phyloP scores from a whole-genome alignment of 1,140 invertebrate species.

The Agrypnia vestita region DNA sequence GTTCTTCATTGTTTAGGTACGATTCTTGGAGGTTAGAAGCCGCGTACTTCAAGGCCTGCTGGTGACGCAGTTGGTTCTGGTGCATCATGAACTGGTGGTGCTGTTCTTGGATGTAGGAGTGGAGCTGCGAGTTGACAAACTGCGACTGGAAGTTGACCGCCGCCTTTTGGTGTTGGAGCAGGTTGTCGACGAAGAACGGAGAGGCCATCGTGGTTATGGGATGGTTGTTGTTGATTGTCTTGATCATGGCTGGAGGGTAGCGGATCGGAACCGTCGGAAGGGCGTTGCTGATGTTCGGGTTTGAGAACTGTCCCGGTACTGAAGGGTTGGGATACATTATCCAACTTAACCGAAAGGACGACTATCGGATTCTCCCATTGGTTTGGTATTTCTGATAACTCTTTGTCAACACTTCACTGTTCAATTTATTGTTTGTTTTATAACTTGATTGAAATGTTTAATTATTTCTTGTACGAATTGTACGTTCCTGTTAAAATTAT shows the following conservation, averaged over 20 bases:
- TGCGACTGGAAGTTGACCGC: constrained; percentile 68
- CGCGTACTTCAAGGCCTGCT: constrained; percentile 62
- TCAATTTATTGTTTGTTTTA: not conserved
- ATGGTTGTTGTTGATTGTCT: constrained; percentile 57
- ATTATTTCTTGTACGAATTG: not conserved
- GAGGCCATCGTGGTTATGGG: constrained; percentile 65
- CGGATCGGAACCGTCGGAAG: constrained; percentile 29
- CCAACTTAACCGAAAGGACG: constrained; percentile 26
- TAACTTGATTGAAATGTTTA: not conserved
- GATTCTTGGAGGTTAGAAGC: constrained; percentile 27
- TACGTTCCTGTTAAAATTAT: not conserved
- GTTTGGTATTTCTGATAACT: not conserved
- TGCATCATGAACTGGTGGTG: constrained; percentile 61
- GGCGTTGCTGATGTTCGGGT: constrained; percentile 44
- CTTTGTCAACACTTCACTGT: not conserved
- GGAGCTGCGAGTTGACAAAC: constrained; percentile 69
- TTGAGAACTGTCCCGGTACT: constrained; percentile 49
- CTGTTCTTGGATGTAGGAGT: constrained; percentile 67
- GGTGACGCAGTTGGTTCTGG: constrained; percentile 65
- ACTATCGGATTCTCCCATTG: constrained; percentile 28
- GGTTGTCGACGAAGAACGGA: constrained; percentile 70
- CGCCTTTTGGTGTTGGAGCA: constrained; percentile 69
- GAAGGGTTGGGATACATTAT: constrained; percentile 60
- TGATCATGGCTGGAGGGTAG: constrained; percentile 57
- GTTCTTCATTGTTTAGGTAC: constrained; percentile 46